Evolutionary conservation across 2,113 vertebrate genomes (phyloP).

Genomic region (Mesitornis unicolor): DNA sequence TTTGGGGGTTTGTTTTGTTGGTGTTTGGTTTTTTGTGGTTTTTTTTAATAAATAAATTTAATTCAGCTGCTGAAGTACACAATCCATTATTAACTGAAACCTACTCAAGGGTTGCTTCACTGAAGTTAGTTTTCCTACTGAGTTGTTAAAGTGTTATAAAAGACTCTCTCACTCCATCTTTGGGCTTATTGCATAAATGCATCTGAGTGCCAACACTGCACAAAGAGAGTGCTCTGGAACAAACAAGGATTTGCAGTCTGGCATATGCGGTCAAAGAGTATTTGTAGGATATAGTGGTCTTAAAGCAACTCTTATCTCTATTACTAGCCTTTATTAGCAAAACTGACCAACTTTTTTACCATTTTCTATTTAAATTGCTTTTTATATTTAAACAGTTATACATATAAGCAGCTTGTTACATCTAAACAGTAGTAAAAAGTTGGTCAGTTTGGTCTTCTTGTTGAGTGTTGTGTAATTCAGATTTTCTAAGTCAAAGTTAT

Average conservation of each 20-base stretch:
- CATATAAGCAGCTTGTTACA: background rate
- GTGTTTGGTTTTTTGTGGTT: no score
- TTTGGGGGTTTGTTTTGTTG: no score
- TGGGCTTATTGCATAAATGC: conserved; percentile 50
- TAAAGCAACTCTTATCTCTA: background rate
- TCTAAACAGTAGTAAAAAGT: background rate
- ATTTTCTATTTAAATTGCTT: background rate
- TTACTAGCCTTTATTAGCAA: background rate
- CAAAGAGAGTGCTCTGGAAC: background rate
- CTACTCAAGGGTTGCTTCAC: background rate
- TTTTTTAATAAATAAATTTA: background rate
- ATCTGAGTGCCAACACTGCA: background rate
- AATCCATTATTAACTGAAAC: background rate
- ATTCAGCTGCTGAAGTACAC: background rate
- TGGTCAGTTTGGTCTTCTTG: background rate
- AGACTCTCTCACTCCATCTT: conserved; percentile 60
- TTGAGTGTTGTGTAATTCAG: background rate
- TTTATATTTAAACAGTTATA: background rate
- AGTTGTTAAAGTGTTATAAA: conserved; percentile 20
- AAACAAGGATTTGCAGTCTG: background rate
- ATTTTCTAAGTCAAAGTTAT: background rate
- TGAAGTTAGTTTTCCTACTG: conserved; percentile 4
- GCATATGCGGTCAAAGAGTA: background rate
- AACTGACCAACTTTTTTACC: background rate
- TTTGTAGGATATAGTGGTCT: background rate